Evolutionary conservation across 1,140 invertebrate species (phyloP), one percentile per base, ranked within the genome.

Genomic region (Drosophila lacteicornis): DNA sequence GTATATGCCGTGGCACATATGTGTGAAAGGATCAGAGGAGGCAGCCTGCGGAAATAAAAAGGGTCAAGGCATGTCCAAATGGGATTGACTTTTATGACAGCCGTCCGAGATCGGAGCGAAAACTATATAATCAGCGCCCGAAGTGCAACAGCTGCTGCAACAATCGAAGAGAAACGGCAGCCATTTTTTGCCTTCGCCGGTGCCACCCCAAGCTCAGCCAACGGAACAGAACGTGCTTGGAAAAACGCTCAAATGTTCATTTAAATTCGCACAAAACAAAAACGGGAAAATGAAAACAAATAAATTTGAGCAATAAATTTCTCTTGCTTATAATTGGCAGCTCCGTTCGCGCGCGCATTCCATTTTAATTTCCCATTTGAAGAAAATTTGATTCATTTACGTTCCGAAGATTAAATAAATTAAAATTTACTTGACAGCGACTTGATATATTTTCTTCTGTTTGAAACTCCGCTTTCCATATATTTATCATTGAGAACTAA

Each of bases 121-220:
- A 88, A 87, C 84, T 90, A 88, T 88, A 88, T 81, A 87, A 87
- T 87, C 84, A 88, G 81, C 76, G 76, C 60, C 56, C 63, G 66
- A 66, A 79, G 67, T 88, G 84, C 84, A 87, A 88, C 84, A 87
- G 84, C 84, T 87, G 84, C 80, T 88, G 84, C 77, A 80, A 80
- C 73, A 74, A 80, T 87, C 77, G 56, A 75, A 63, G 78, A 66
- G 57, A 78, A 79, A 70, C 78, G 49, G 60, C 42, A 51, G 25
- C 55, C 70, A 43, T 73, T 73, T 66, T 79, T 66, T 43, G 45
- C 51, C 42, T 33, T 65, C n/a, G 36, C 25, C 15, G 19, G 12
- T 19, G 47, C 22, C 49, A 38, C 27, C 50, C 42, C 27, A 43
- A 47, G 53, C 61, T 46, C 45, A 75, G 46, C 47, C 45, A 56